phyloP scores from a whole-genome alignment of 2,888 invertebrate genomes.

The Cheilosia urbana region DNA sequence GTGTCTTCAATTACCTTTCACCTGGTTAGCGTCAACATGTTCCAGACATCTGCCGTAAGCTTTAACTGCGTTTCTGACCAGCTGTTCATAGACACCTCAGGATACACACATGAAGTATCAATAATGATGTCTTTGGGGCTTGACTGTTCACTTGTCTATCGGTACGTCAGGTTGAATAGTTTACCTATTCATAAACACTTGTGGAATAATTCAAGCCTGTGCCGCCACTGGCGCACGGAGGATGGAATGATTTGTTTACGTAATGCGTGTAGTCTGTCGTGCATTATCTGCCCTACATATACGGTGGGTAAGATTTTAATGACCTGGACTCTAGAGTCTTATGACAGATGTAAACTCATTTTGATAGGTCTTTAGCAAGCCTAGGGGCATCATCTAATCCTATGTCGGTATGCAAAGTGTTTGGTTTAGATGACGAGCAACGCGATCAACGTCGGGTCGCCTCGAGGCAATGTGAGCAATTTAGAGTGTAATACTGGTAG shows the following conservation, averaged over 20 bases:
- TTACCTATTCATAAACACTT: not conserved
- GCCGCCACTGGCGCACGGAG: slow-evolving; percentile 11
- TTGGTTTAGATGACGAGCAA: not conserved
- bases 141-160: slow-evolving; percentile 7
- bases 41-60: slow-evolving; percentile 59
- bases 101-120: slow-evolving; percentile 21
- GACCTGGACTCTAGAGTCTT: not conserved
- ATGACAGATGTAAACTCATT: slow-evolving; percentile 12
- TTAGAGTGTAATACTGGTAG: slow-evolving; percentile 23
- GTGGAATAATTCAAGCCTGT: slow-evolving; percentile 4
- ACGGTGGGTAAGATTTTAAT: not conserved
- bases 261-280: slow-evolving; percentile 16
- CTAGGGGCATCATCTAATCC: not conserved
- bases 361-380: not conserved
- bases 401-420: not conserved
- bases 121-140: slow-evolving; percentile 35
- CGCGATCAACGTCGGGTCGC: too few relatives aligned
- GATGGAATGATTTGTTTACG: slow-evolving; percentile 30
- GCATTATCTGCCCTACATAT: slow-evolving; percentile 14
- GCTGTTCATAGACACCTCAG: slow-evolving; percentile 25
- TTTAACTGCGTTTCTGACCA: slow-evolving; percentile 28
- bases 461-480: not conserved
- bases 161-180: slow-evolving; percentile 5
- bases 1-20: slow-evolving; percentile 54
- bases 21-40: slow-evolving; percentile 25